phyloP scores from a whole-genome alignment of 2,888 invertebrate species.

The Lasius fuliginosus region DNA sequence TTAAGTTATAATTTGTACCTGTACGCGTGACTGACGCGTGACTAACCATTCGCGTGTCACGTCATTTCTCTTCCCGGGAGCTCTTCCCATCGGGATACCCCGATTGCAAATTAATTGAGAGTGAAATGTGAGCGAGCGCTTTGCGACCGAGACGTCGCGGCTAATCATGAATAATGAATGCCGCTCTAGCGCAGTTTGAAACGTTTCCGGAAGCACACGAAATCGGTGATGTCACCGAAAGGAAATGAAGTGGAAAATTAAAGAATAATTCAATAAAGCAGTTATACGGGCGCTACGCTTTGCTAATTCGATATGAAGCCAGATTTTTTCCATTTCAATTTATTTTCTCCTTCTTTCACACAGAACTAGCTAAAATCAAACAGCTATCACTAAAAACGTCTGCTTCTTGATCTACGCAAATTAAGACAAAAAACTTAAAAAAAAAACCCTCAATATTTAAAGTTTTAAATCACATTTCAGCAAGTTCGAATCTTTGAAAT shows the following conservation, averaged over 20 bases:
- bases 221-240: constrained; percentile 35
- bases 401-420: neutral
- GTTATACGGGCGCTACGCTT: neutral
- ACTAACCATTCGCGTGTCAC: constrained; percentile 77
- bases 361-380: no score
- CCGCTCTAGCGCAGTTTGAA: constrained; percentile 61
- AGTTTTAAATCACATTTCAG: neutral
- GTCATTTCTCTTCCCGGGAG: constrained; percentile 74
- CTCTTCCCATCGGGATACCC: constrained; percentile 63
- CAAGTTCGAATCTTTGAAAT: neutral
- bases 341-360: neutral
- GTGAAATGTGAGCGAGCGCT: constrained; percentile 75
- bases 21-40: constrained; percentile 76
- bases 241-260: neutral
- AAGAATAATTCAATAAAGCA: neutral
- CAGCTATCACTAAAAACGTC: no score
- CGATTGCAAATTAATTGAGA: constrained; percentile 78
- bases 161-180: constrained; percentile 77
- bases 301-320: neutral
- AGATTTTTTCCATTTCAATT: neutral
- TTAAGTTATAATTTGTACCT: constrained; percentile 71
- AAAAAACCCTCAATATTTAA: no score
- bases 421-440: neutral
- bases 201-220: constrained; percentile 51
- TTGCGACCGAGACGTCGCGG: constrained; percentile 69